These are phyloP conservation scores for Xestia c-nigrum DNA, from an alignment of 2,888 invertebrate genomes.

Conservation along the genomic window DNA sequence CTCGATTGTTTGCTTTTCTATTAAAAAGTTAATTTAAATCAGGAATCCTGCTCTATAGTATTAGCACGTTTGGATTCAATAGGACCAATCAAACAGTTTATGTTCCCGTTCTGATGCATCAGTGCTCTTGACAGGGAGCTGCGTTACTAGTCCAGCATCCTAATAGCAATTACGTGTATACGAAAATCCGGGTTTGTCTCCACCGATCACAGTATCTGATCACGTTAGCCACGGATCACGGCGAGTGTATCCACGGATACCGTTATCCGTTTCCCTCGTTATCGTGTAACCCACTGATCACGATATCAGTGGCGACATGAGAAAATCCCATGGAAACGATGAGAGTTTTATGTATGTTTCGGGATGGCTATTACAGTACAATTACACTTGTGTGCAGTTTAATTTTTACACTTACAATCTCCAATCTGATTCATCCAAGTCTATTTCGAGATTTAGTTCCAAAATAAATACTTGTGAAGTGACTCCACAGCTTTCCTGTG, in stretches of 20 bases:
- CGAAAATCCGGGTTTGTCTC: too few species aligned
- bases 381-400: not conserved
- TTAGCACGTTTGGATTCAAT: slow-evolving; percentile 35
- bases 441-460: not conserved
- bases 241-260: too few species aligned
- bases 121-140: not conserved
- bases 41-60: slow-evolving; percentile 22
- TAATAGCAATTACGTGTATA: not conserved
- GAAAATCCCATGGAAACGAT: not conserved
- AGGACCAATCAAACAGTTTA: slow-evolving; percentile 44
- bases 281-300: too few species aligned
- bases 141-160: slow-evolving; percentile 6
- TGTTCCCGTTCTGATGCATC: slow-evolving; percentile 19
- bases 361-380: not conserved
- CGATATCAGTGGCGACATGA: too few species aligned
- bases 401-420: not conserved
- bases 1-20: too few species aligned
- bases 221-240: too few species aligned
- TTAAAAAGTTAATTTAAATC: not conserved
- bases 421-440: not conserved
- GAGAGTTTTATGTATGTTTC: not conserved
- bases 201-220: too few species aligned
- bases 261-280: too few species aligned
- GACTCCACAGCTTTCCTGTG: slow-evolving; percentile 61
- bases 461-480: slow-evolving; percentile 17